Base-by-base conservation (phyloP, 2,797 vertebrate genomes). In the Poecilia velifera region DNA sequence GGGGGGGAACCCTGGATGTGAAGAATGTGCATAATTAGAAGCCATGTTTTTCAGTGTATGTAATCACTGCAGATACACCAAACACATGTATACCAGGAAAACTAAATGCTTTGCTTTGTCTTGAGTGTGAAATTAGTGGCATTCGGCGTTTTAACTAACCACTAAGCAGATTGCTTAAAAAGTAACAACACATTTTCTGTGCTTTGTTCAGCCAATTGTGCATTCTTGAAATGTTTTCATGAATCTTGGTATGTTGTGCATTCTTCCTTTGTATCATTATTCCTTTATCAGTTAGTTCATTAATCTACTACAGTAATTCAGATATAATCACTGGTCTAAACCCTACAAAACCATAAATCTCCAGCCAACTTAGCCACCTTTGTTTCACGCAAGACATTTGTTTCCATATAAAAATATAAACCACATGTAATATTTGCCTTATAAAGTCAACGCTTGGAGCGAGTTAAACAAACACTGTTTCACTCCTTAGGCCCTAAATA, bases 321-420 rank as follows among this genome's bases (percentile, higher is more conserved):
- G 84, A 85, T 55, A 80, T 76, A 72, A 68, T 39, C 8, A 6
- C 36, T n/a, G 31, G 41, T 77, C 64, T 47, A 64, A 85, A 89
- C 84, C 72, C 72, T 82, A 72, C 55, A 41, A 76, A 73, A 36
- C 34, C 28, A 53, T 81, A 83, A 82, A 86, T 81, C 68, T 80
- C 18, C 43, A 64, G 53, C 84, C 79, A 76, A 82, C 76, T 70
- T 73, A 90, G 72, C 36, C 64, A 68, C 64, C 64, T 45, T 25
- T 45, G 66, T 70, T 25, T n/a, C 41, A 36, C 76, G 53, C 80
- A 77, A 76, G 18, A 86, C 79, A 88, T 89, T 92, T 93, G 85
- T 94, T 92, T 91, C 91, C 80, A 86, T 89, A 80, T 94, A 81
- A 74, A 80, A 91, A 87, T 79, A 76, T 87, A 88, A 91, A 87